Base-by-base conservation (phyloP, 1,140 invertebrate genomes). In the Centruroides vittatus region DNA sequence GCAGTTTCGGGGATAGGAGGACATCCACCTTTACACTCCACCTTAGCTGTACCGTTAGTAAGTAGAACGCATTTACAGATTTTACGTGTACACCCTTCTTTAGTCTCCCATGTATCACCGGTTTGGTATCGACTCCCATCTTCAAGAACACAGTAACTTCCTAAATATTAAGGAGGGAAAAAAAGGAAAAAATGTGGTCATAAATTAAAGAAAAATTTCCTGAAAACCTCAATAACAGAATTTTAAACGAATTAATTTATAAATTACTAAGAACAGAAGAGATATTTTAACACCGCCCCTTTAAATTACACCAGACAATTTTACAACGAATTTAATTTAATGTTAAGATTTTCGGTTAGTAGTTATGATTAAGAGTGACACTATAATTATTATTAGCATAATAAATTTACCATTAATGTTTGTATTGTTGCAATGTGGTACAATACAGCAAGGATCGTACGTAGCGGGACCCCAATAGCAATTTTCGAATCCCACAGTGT, bases 361-460 rank as follows among this genome's bases (percentile, higher is more conserved):
- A 53, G 8, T 53, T 34, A 23, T 34, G 35, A 53, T 34, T 53
- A 34, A 53, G 8, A 8, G 8, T 8, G 35, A 53, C 7, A 53
- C 3, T 36, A 6, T 41, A 41, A 41, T 53, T 36, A 53, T 36
- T 6, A 53, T 53, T 53, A 36, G 51, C 23, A 53, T 34, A 23
- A 34, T 53, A 23, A 53, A 53, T 53, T 23, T 23, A 36, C 23
- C 51, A 23, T 23, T 36, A 53, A 8, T 8, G 51, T 53, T 36
- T 36, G 35, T 53, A 8, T 88, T 86, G 67, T 89, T 86, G 69
- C 89, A 92, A 1, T 88, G 75, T 55, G 88, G 83, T 63, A 88
- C 80, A 50, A 84, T 87, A 67, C 90, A 93, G 70, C 90, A 93
- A 1, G 82, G 72, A 71, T 93, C 89, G 12, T 83, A 82, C 5